phyloP scores from a whole-genome alignment of 2,113 vertebrate genomes.

The Dromaius novaehollandiae region DNA sequence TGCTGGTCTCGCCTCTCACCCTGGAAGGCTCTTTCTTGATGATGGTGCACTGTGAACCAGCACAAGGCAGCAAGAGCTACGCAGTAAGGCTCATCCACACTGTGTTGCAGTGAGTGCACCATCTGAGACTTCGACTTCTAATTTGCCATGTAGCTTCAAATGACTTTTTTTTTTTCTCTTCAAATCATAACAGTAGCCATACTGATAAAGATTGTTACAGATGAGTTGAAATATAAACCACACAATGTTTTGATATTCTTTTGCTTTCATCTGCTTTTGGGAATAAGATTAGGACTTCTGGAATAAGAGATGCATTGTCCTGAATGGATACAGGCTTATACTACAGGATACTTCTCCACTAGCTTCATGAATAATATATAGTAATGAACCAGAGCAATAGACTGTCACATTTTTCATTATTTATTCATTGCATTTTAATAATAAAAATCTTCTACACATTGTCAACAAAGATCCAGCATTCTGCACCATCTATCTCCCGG shows the following conservation, averaged over 20 bases:
- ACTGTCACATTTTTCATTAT: slow-evolving; percentile 9
- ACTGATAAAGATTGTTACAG: neutral
- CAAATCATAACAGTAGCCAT: neutral
- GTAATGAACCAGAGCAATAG: neutral
- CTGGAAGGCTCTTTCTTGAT: neutral
- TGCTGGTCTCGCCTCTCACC: fast-evolving
- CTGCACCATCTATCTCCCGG: neutral
- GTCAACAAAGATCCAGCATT: slow-evolving; percentile 9
- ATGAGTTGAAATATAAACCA: neutral
- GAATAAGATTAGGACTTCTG: neutral
- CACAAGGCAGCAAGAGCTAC: too few relatives aligned
- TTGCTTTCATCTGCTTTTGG: neutral
- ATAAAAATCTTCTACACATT: neutral
- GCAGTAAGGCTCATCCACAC: too few relatives aligned
- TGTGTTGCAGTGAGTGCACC: fast-evolving
- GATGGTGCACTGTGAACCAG: neutral
- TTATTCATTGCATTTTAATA: slow-evolving; percentile 38
- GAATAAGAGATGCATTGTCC: neutral
- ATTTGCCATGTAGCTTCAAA: neutral
- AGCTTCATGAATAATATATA: neutral
- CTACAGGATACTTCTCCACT: neutral
- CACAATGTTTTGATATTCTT: neutral
- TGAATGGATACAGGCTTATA: neutral
- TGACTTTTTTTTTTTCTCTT: neutral
- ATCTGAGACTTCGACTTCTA: neutral